Conservation (phyloP, 2,797 vertebrate species). For the Neomorphus geoffroyi region DNA sequence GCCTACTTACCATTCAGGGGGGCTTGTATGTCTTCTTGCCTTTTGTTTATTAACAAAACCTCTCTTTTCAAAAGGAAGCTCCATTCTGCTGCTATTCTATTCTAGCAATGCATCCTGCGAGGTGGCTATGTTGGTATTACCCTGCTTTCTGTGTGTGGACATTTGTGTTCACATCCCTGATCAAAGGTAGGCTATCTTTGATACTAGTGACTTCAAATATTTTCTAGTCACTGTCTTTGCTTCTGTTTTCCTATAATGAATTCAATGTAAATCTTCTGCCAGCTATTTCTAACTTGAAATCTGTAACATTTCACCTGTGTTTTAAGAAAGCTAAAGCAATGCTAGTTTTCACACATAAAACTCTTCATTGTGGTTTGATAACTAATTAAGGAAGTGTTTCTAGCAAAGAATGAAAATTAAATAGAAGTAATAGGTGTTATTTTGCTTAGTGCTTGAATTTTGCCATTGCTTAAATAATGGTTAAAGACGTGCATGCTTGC, state of each 20-base stretch:
- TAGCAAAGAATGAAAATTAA: neutral
- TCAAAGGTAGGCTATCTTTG: slow-evolving; percentile 58
- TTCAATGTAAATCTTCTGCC: neutral
- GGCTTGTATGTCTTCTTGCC: neutral
- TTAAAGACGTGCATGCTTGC: fast-evolving
- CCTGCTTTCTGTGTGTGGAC: slow-evolving; percentile 1
- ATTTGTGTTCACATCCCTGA: neutral
- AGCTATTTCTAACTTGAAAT: neutral
- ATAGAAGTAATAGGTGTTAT: neutral
- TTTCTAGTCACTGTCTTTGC: neutral
- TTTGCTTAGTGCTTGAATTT: neutral
- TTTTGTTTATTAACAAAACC: neutral
- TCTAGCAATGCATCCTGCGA: slow-evolving; percentile 24
- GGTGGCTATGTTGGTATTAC: neutral
- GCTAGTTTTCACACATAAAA: neutral
- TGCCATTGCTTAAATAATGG: neutral
- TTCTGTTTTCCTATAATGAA: neutral
- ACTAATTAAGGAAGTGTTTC: neutral
- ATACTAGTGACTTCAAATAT: neutral
- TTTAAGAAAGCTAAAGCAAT: neutral
- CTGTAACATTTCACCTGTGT: neutral
- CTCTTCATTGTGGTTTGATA: neutral
- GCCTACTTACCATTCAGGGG: neutral
- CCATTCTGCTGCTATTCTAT: neutral
- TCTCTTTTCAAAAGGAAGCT: slow-evolving; percentile 2